phyloP scores from a whole-genome alignment of 2,797 vertebrate species.

The Cynodonichthys magdalenae region DNA sequence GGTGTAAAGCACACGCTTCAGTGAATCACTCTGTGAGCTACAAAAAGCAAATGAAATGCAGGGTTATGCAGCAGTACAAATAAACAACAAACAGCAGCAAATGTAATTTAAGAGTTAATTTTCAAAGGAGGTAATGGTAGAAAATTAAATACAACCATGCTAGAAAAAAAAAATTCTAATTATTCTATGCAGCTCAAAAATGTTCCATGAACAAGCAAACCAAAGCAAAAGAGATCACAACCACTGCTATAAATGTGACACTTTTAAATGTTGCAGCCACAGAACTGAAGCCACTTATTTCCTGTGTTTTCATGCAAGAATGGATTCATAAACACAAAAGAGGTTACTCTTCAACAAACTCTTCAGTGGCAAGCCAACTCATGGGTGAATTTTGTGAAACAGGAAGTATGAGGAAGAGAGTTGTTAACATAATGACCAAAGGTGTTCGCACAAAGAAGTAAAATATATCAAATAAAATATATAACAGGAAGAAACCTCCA shows the following conservation, averaged over 20 bases:
- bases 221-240: constrained; percentile 3
- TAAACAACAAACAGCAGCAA: neutral
- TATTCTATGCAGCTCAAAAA: neutral
- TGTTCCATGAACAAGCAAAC: neutral
- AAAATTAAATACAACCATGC: no score
- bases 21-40: constrained; percentile 27
- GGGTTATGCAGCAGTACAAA: neutral
- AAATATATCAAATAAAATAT: no score
- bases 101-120: no score
- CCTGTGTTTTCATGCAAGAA: neutral
- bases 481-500: no score
- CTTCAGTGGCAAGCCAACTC: constrained; percentile 16
- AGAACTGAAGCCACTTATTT: constrained; percentile 10
- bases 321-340: neutral
- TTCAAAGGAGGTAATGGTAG: no score
- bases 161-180: no score
- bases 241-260: neutral
- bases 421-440: neutral
- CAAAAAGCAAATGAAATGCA: constrained; percentile 19
- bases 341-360: constrained; percentile 8
- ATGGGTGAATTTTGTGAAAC: constrained; percentile 46
- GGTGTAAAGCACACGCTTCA: constrained; percentile 15
- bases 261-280: constrained; percentile 1
- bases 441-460: no score
- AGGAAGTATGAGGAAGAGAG: constrained; percentile 8